Base-by-base conservation (phyloP, 2,888 invertebrate species). In the Invenusta paracnida region DNA sequence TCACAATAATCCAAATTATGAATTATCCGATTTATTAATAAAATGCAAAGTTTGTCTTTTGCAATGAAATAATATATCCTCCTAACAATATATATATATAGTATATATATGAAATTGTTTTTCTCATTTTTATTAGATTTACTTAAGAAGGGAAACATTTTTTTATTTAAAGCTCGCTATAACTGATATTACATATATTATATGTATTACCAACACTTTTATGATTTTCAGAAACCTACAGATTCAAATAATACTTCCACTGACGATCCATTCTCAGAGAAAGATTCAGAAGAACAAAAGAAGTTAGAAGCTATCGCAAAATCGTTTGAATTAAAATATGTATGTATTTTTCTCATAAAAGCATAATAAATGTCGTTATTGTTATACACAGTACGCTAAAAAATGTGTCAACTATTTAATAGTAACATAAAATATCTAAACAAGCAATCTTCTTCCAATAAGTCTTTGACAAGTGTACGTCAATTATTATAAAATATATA, bases 311-410 rank as follows among this genome's bases (percentile, higher is more conserved):
- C 73, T 5, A 73, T 73, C 23, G 73, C 73, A 2, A 5, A 73
- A 73, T 23, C 73, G 2, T 73, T 73, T 73, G 73, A 73, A 73
- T 13, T 13, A 23, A 73, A 73, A 73, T 73, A 73, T 73, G 73
- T 73, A 73, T 23, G 27, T 23, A 13, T n/a, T 25, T 13, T 73
- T 73, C 5, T 11, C 5, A 17, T 11, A 48, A 11, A 48, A 48
- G 5, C 17, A 17, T 17, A 11, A 48, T 48, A 48, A 48, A 48
- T 48, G 5, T 48, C 11, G 17, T 48, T 48, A 11, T 11, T 48
- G 5, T 48, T 11, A 48, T 48, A 5, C 17, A 17, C 48, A 48
- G 5, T 11, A 48, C 48, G 17, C 48, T 11, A 5, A 48, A 48
- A 48, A 5, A 11, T 48, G 5, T 11, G 11, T 48, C 48, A 5